These are phyloP conservation scores for Anoura caudifer DNA, from an alignment of 2,113 vertebrate species.

Conservation along the genomic window DNA sequence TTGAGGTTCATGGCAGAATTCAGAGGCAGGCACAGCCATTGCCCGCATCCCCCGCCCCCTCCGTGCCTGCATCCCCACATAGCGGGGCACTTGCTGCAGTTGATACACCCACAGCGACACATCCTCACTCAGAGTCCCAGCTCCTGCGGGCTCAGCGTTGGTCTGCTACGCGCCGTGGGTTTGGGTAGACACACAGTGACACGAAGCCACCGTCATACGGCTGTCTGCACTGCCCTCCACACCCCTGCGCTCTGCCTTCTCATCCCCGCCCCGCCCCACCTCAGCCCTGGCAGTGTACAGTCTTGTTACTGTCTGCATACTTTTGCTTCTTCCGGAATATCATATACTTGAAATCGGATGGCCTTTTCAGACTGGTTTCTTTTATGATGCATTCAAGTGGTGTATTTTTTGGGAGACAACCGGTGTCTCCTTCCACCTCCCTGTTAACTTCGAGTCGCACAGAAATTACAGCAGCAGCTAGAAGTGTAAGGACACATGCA, in stretches of 20 bases:
- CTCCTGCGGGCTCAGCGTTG: neutral
- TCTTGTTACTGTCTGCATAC: neutral
- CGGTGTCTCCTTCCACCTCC: neutral
- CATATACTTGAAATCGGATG: neutral
- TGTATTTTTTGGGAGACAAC: neutral
- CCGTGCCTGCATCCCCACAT: accelerated
- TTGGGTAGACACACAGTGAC: neutral
- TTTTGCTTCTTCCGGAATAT: neutral
- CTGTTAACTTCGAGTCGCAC: neutral
- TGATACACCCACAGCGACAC: neutral
- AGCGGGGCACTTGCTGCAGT: accelerated
- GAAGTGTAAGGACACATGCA: neutral
- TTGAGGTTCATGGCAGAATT: neutral
- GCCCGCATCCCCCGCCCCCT: neutral
- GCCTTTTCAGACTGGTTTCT: neutral
- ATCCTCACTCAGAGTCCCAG: neutral
- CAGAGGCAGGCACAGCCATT: neutral
- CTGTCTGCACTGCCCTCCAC: neutral
- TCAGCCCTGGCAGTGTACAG: accelerated
- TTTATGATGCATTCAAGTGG: neutral
- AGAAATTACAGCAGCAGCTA: neutral
- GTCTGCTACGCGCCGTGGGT: neutral
- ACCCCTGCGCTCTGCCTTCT: neutral
- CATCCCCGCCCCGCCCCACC: too few species aligned
- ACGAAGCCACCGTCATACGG: accelerated